Evolutionary conservation across 2,888 invertebrate species (phyloP).

Genomic region (Galeruca laticollis): DNA sequence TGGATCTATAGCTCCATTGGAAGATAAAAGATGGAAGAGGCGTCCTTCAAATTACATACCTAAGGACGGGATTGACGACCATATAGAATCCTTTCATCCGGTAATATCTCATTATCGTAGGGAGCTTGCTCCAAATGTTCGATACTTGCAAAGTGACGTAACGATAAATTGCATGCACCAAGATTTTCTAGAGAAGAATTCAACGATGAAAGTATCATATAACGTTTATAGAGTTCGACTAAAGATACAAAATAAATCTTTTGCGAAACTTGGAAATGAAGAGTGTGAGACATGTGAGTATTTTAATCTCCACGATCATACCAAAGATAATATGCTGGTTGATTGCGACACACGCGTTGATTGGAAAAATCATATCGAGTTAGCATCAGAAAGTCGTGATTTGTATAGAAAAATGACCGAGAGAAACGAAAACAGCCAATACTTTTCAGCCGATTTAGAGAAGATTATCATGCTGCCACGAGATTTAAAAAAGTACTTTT

Average conservation of each 20-base stretch:
- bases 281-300: neutral
- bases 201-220: neutral
- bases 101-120: too few species aligned
- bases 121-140: neutral
- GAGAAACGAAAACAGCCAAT: too few species aligned
- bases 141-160: neutral
- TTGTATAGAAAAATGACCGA: neutral
- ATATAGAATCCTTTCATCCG: neutral
- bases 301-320: neutral
- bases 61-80: too few species aligned
- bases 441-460: too few species aligned
- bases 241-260: neutral
- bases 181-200: neutral
- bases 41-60: too few species aligned
- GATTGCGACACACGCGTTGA: neutral
- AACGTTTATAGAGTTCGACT: neutral
- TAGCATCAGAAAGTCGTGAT: neutral
- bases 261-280: too few species aligned
- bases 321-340: neutral
- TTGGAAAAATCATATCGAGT: neutral
- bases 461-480: too few species aligned
- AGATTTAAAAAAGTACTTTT: too few species aligned
- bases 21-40: neutral
- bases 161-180: neutral
- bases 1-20: too few species aligned